Conservation (phyloP, 92 coral and sea anemone species). For the Diadumene lineata region DNA sequence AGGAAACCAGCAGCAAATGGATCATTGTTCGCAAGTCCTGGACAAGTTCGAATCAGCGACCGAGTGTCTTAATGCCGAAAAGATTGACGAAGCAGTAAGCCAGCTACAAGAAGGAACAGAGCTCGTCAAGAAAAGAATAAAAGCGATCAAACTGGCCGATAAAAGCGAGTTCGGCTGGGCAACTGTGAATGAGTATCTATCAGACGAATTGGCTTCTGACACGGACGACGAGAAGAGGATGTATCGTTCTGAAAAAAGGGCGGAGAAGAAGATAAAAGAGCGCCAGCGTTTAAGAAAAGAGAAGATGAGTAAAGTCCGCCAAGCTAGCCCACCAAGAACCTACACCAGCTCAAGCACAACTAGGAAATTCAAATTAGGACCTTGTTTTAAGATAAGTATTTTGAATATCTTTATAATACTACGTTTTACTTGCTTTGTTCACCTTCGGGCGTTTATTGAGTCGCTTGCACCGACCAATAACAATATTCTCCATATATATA, state of each 20-base stretch:
- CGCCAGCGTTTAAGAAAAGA: not conserved
- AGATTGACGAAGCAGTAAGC: not conserved
- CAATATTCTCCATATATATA: too few relatives aligned
- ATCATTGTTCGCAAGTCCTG: not conserved
- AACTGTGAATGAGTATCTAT: slow-evolving; percentile 17
- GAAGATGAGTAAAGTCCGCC: not conserved
- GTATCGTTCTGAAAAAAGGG: slow-evolving; percentile 35
- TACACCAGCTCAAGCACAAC: not conserved
- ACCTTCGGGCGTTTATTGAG: too few relatives aligned
- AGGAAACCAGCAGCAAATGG: not conserved
- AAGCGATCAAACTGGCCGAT: slow-evolving; percentile 25
- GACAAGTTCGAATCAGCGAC: not conserved
- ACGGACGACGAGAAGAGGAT: slow-evolving; percentile 33
- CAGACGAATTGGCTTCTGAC: slow-evolving; percentile 35
- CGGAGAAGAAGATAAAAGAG: slow-evolving; percentile 27
- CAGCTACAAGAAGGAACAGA: not conserved
- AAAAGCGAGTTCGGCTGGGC: slow-evolving; percentile 34
- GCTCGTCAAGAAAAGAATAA: not conserved
- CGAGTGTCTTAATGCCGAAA: not conserved
- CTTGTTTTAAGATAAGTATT: not conserved
- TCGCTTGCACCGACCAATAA: too few relatives aligned
- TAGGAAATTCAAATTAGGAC: not conserved
- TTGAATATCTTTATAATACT: too few relatives aligned
- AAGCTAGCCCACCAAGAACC: not conserved
- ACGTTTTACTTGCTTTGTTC: too few relatives aligned